These are phyloP conservation scores for Craniophora ligustri DNA, from an alignment of 2,888 invertebrate genomes.

Conservation along the genomic window DNA sequence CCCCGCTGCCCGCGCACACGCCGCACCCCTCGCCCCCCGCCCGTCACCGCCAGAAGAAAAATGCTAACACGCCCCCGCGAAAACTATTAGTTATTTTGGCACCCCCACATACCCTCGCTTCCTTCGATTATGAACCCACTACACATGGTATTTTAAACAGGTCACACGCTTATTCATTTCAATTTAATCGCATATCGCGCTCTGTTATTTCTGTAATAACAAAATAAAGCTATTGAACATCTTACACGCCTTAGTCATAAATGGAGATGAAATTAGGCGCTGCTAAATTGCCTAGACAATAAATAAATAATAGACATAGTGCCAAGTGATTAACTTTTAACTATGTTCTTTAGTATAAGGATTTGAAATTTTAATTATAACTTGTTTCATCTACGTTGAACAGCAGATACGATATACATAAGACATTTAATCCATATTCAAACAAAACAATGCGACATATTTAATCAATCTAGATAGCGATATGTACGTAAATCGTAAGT, in stretches of 20 bases:
- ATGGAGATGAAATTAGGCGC: neutral
- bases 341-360: slow-evolving; percentile 7
- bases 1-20: slow-evolving; percentile 51
- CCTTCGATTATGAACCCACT: slow-evolving; percentile 80
- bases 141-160: slow-evolving; percentile 62
- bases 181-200: neutral
- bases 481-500: slow-evolving; percentile 23
- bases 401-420: slow-evolving; percentile 7
- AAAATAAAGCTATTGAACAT: slow-evolving; percentile 1
- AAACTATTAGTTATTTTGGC: slow-evolving; percentile 89
- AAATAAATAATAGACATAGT: neutral
- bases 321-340: slow-evolving; percentile 11
- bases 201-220: neutral
- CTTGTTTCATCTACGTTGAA: neutral
- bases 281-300: neutral
- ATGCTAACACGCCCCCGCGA: slow-evolving; percentile 88
- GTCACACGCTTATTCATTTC: slow-evolving; percentile 42
- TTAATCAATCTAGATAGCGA: slow-evolving; percentile 24
- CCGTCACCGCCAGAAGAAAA: slow-evolving; percentile 88
- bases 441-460: slow-evolving; percentile 27
- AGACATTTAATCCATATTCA: slow-evolving; percentile 9
- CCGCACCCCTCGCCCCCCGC: slow-evolving; percentile 57
- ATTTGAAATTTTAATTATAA: slow-evolving; percentile 9
- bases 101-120: slow-evolving; percentile 79
- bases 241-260: neutral